Percentiles rank a stretch among this genome's conserved stretches.
Evolutionary conservation across 2,797 vertebrate species (phyloP).

Genomic region (Eulemur albifrons): DNA sequence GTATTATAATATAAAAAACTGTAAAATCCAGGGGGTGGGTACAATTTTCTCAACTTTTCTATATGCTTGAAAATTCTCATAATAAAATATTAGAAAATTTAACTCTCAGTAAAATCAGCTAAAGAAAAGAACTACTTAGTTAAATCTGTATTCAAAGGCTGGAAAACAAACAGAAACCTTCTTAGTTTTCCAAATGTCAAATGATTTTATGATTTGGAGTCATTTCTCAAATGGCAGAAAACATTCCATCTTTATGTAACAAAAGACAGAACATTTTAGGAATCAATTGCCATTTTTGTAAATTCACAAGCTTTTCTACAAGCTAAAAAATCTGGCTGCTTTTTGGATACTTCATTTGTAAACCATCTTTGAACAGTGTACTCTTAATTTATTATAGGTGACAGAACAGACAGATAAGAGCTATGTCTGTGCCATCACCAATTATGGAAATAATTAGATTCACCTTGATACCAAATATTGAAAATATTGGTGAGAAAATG

Average conservation of each 20-base stretch:
- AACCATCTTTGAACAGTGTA: not conserved
- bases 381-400: not conserved
- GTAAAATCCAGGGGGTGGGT: not conserved
- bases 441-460: not conserved
- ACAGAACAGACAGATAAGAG: not conserved
- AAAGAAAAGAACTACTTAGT: not conserved
- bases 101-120: not conserved
- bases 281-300: not conserved
- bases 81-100: not conserved
- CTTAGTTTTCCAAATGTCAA: slow-evolving; percentile 35
- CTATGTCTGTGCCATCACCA: not conserved
- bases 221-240: slow-evolving; percentile 51
- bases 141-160: slow-evolving; percentile 37
- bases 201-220: slow-evolving; percentile 18
- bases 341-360: slow-evolving; percentile 18
- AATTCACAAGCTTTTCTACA: slow-evolving; percentile 35
- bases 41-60: not conserved
- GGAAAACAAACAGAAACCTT: slow-evolving; percentile 20
- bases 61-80: not conserved
- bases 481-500: slow-evolving; percentile 15
- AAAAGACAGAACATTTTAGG: not conserved
- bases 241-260: not conserved
- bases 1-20: not conserved
- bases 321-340: not conserved
- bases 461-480: not conserved